phyloP scores from a whole-genome alignment of 37 sponge, comb jelly and placozoan genomes.

The Hormiphora californensis region DNA sequence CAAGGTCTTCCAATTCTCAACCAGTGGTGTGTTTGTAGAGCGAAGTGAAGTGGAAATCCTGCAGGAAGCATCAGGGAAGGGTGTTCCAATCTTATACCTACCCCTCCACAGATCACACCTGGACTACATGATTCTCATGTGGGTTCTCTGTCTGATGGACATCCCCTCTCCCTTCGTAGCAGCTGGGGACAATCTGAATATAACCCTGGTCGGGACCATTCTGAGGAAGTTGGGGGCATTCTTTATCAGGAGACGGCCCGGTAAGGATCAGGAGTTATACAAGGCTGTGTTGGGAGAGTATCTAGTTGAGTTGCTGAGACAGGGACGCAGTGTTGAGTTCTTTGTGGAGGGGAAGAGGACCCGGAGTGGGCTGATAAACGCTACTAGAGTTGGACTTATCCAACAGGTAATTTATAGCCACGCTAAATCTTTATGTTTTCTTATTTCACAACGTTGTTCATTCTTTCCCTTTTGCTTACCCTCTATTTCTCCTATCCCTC shows the following conservation, averaged over 20 bases:
- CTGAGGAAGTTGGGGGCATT: constrained; percentile 37
- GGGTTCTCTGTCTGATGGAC: constrained; percentile 24
- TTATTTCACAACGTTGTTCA: too few relatives aligned
- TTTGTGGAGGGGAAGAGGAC: constrained; percentile 10
- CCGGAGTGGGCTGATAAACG: constrained; percentile 46
- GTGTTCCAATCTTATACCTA: constrained; percentile 4
- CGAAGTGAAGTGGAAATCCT: constrained; percentile 4
- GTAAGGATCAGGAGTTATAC: constrained; percentile 23
- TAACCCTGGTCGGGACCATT: not conserved
- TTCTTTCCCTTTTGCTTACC: too few relatives aligned
- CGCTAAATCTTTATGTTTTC: too few relatives aligned
- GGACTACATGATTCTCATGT: constrained; percentile 37
- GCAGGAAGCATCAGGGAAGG: not conserved
- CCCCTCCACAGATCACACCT: constrained; percentile 40
- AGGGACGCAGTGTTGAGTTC: constrained; percentile 2
- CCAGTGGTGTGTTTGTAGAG: constrained; percentile 42
- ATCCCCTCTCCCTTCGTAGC: constrained; percentile 41
- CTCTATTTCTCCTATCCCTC: too few relatives aligned
- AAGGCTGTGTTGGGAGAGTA: constrained; percentile 20
- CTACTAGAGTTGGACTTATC: constrained; percentile 16
- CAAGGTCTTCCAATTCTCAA: constrained; percentile 16
- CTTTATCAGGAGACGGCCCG: constrained; percentile 3
- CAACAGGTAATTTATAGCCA: too few relatives aligned
- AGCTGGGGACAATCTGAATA: constrained; percentile 48
- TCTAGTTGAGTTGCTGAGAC: constrained; percentile 5